Evolutionary conservation across 2,888 invertebrate species (phyloP).

Genomic region (Macropis europaea): DNA sequence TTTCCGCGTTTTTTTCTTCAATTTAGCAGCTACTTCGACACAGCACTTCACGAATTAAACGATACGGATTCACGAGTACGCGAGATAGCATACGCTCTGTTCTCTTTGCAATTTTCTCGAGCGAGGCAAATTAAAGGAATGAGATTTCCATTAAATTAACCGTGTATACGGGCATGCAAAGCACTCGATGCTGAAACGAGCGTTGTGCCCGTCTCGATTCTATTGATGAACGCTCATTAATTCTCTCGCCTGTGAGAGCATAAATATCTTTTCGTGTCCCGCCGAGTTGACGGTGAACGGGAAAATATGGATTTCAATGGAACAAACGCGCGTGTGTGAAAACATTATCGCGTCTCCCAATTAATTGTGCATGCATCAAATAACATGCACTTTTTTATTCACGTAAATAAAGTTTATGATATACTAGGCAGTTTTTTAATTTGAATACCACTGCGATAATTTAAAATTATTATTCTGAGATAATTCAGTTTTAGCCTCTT

Average conservation of each 20-base stretch:
- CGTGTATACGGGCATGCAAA: slow-evolving; percentile 19
- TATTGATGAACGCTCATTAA: slow-evolving; percentile 19
- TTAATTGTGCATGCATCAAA: too few species aligned
- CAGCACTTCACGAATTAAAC: not conserved
- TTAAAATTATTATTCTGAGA: too few species aligned
- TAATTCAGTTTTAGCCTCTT: too few species aligned
- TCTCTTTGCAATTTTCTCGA: slow-evolving; percentile 14
- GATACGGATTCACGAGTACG: not conserved
- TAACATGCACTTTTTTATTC: too few species aligned
- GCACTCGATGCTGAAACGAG: not conserved
- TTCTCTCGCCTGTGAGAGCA: not conserved
- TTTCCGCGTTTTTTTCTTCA: not conserved
- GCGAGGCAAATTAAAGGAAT: slow-evolving; percentile 33
- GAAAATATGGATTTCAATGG: not conserved
- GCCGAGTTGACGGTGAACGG: not conserved
- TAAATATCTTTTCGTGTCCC: not conserved
- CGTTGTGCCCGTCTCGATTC: not conserved
- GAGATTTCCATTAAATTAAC: slow-evolving; percentile 45
- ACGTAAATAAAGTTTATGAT: too few species aligned
- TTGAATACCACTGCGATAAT: too few species aligned
- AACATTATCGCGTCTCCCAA: too few species aligned
- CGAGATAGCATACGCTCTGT: not conserved
- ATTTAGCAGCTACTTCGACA: slow-evolving; percentile 1
- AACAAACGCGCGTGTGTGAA: too few species aligned
- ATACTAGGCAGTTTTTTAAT: too few species aligned